These are phyloP conservation scores for Calameuta pallipes DNA, from an alignment of 2,888 invertebrate species.

Conservation along the genomic window DNA sequence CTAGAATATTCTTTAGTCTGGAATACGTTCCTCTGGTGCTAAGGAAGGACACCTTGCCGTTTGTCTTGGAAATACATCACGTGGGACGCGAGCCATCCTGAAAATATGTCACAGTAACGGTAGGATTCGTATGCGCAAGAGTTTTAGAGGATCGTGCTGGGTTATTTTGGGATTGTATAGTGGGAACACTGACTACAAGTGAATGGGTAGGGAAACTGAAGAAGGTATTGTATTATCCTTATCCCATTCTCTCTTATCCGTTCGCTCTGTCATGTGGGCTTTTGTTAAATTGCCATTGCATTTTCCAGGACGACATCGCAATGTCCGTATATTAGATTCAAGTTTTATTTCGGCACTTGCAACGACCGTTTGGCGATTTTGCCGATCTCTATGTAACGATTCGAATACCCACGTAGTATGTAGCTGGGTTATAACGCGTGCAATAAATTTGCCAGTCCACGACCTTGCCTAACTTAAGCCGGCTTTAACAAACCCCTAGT, in stretches of 20 bases:
- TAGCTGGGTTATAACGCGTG: conserved; percentile 17
- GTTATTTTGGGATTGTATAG: background rate
- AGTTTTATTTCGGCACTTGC: conserved; percentile 17
- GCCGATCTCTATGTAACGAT: conserved; percentile 14
- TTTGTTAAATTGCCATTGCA: conserved; percentile 30
- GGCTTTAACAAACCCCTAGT: conserved; percentile 57
- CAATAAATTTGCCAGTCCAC: conserved; percentile 35
- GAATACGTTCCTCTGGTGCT: background rate
- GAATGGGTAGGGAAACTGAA: background rate
- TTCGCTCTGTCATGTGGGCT: conserved; percentile 17
- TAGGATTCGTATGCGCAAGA: background rate
- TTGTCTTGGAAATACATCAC: background rate
- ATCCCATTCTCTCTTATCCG: background rate
- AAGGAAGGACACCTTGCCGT: background rate
- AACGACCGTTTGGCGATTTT: conserved; percentile 22
- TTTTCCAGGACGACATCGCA: conserved; percentile 18
- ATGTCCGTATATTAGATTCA: background rate
- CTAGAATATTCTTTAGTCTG: background rate
- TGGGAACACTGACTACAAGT: background rate
- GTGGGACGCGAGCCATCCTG: background rate
- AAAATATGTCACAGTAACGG: background rate
- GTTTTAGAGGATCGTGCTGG: background rate
- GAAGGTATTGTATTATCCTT: conserved; percentile 7
- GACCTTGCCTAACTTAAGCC: conserved; percentile 59
- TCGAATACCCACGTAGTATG: background rate